These are phyloP conservation scores for Xiphorhynchus elegans DNA, from an alignment of 2,113 vertebrate species.

Conservation along the genomic window DNA sequence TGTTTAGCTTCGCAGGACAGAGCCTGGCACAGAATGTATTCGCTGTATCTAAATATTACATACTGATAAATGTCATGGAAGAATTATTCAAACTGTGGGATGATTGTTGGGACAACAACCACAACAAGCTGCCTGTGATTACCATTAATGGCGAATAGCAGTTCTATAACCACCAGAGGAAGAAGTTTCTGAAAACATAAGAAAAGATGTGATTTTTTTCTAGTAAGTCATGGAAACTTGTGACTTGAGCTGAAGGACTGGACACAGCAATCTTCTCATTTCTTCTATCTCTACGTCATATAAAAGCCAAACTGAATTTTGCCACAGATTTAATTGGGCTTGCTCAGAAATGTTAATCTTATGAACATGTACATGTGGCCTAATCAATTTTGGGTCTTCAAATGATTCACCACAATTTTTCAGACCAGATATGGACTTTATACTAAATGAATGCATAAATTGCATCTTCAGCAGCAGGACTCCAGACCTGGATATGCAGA, in stretches of 20 bases:
- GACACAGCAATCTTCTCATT: background rate
- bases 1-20: background rate
- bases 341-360: background rate
- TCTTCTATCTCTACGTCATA: fast-evolving
- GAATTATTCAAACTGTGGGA: background rate
- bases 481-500: background rate
- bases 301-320: background rate
- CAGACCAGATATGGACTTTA: background rate
- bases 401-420: background rate
- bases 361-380: background rate
- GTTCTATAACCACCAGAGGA: background rate
- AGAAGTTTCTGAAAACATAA: background rate
- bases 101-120: background rate
- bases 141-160: background rate
- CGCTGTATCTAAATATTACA: background rate
- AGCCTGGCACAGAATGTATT: background rate
- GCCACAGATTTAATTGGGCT: background rate
- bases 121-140: background rate
- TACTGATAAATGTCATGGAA: background rate
- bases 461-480: background rate
- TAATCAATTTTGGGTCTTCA: background rate
- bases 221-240: background rate
- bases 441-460: background rate
- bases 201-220: background rate
- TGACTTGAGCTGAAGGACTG: background rate